Percentiles rank a stretch among this genome's conserved stretches.
phyloP scores from a whole-genome alignment of 2,113 vertebrate species.

The Planiliza haematocheilus region DNA sequence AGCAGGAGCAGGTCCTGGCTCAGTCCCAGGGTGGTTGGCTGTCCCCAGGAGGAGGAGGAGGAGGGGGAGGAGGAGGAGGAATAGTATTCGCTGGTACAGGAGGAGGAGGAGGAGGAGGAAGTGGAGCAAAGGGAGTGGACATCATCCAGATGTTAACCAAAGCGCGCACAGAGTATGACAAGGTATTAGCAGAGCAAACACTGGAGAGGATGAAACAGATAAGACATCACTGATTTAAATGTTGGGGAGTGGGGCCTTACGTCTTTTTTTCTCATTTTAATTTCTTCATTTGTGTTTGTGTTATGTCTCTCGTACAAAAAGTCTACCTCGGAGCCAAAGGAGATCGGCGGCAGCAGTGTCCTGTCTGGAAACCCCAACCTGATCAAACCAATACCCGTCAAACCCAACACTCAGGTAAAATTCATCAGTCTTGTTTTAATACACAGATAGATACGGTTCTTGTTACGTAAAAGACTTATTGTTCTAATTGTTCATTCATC shows the following conservation, averaged over 20 bases:
- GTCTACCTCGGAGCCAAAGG: slow-evolving; percentile 92
- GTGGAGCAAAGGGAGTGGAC: slow-evolving; percentile 87
- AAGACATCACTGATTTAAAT: neutral
- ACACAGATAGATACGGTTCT: neutral
- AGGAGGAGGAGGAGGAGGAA: slow-evolving; percentile 43
- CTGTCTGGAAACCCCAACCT: slow-evolving; percentile 92
- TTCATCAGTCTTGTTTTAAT: neutral
- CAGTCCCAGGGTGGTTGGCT: slow-evolving; percentile 78
- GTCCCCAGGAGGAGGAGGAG: slow-evolving; percentile 77
- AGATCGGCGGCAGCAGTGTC: slow-evolving; percentile 90
- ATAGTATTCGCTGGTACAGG: neutral
- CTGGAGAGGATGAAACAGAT: neutral
- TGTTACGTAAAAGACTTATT: neutral
- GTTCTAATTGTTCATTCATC: no score
- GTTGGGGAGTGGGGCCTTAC: no score
- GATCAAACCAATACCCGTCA: slow-evolving; percentile 96
- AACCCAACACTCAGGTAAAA: slow-evolving; percentile 81
- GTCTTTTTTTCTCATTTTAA: neutral
- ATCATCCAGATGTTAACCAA: slow-evolving; percentile 95
- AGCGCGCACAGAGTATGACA: slow-evolving; percentile 93
- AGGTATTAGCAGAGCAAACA: slow-evolving; percentile 80
- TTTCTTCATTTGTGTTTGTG: neutral
- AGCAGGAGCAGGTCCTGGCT: slow-evolving; percentile 89
- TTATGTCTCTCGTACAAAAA: slow-evolving; percentile 78
- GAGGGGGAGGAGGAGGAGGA: neutral